Evolutionary conservation across 2,797 vertebrate genomes (phyloP).

Genomic region (Cheirogaleus major): DNA sequence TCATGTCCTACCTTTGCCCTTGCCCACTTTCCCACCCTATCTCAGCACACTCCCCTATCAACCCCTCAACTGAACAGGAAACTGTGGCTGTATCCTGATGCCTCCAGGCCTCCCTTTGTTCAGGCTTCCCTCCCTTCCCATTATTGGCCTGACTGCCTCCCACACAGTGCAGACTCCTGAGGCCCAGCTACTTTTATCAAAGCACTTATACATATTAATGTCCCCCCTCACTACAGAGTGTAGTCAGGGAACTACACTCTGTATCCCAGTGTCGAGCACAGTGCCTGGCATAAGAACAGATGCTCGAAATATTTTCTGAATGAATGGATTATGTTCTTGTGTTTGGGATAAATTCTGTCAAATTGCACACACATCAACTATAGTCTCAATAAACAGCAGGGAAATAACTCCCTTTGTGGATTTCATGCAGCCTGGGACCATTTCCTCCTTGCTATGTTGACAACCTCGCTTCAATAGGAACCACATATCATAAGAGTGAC

Average conservation of each 20-base stretch:
- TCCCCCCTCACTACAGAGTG: no score
- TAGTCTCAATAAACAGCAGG: neutral
- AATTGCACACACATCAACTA: neutral
- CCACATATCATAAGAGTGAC: neutral
- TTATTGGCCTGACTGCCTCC: no score
- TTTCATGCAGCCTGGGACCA: neutral
- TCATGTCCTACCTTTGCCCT: neutral
- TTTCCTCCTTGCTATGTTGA: neutral
- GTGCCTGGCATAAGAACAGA: neutral
- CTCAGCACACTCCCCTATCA: neutral
- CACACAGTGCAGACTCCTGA: neutral
- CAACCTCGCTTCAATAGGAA: neutral
- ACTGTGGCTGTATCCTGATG: neutral
- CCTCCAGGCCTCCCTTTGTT: neutral
- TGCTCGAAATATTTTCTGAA: neutral
- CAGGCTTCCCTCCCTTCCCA: neutral
- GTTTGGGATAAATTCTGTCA: neutral
- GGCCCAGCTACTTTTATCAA: neutral
- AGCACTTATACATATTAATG: neutral
- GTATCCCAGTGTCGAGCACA: neutral
- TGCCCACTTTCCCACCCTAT: neutral
- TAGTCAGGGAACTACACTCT: neutral
- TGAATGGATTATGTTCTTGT: neutral
- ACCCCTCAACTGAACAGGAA: neutral
- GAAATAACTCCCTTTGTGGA: neutral